These are phyloP conservation scores for Slavum lentiscoides DNA, from an alignment of 2,888 invertebrate genomes.

Conservation along the genomic window DNA sequence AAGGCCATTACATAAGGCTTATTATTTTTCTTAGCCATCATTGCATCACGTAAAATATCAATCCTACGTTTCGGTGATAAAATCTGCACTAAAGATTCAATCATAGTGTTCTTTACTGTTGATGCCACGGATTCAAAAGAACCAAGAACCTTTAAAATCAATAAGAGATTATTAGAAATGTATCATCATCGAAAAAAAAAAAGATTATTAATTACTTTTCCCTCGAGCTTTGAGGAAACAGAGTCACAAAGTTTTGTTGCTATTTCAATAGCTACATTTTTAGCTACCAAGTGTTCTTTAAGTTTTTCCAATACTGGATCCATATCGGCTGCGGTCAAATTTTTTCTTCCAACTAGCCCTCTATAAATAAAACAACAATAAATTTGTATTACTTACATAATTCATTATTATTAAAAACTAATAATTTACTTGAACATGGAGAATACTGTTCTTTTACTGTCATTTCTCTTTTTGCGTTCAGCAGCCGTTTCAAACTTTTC, in stretches of 20 bases:
- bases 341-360: conserved; percentile 87
- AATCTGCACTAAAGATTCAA: conserved; percentile 89
- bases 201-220: conserved; percentile 66
- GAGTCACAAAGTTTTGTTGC: conserved; percentile 91
- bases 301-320: conserved; percentile 87
- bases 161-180: neutral
- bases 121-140: conserved; percentile 92
- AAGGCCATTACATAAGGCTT: conserved; percentile 95
- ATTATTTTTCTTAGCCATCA: conserved; percentile 80
- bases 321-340: conserved; percentile 78
- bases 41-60: conserved; percentile 93
- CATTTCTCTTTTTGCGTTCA: conserved; percentile 59
- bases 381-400: neutral
- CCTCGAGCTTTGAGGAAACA: conserved; percentile 85
- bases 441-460: conserved; percentile 69
- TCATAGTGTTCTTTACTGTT: conserved; percentile 84
- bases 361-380: conserved; percentile 56
- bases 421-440: conserved; percentile 72
- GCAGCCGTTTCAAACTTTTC: conserved; percentile 55
- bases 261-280: conserved; percentile 97
- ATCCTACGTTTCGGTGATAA: conserved; percentile 92
- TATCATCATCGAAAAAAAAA: neutral
- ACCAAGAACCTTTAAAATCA: conserved; percentile 69
- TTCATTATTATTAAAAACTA: conserved; percentile 23
- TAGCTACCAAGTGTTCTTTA: conserved; percentile 91